Evolutionary conservation across 2,113 vertebrate genomes (phyloP).

Genomic region (Melierax canorus): DNA sequence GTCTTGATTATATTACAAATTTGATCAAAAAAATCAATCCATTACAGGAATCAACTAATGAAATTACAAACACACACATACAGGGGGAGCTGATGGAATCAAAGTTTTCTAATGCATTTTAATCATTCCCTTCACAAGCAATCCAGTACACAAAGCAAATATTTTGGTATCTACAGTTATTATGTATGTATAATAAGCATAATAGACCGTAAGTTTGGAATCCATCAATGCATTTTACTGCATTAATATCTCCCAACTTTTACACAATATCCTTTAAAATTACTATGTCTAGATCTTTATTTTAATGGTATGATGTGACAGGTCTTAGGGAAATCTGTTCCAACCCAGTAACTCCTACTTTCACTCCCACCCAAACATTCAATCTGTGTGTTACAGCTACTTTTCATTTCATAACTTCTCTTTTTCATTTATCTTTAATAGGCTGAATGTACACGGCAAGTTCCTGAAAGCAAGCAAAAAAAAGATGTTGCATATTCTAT

Average conservation of each 20-base stretch:
- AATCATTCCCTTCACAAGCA: neutral
- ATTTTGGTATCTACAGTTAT: neutral
- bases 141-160: neutral
- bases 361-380: slow-evolving; percentile 65
- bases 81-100: neutral
- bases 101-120: neutral
- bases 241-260: slow-evolving; percentile 28
- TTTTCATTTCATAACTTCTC: slow-evolving; percentile 43
- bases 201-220: neutral
- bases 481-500: neutral
- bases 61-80: neutral
- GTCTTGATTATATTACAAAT: neutral
- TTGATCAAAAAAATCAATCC: neutral
- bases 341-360: slow-evolving; percentile 49
- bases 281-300: slow-evolving; percentile 36
- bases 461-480: neutral
- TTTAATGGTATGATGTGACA: slow-evolving; percentile 60
- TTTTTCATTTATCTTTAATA: slow-evolving; percentile 21
- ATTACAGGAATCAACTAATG: neutral
- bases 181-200: neutral
- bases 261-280: slow-evolving; percentile 57
- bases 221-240: neutral
- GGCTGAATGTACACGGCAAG: neutral
- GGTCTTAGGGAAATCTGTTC: slow-evolving; percentile 47
- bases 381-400: slow-evolving; percentile 38